phyloP scores from a whole-genome alignment of 23 tunicate genomes.

The Clavelina lepadiformis region DNA sequence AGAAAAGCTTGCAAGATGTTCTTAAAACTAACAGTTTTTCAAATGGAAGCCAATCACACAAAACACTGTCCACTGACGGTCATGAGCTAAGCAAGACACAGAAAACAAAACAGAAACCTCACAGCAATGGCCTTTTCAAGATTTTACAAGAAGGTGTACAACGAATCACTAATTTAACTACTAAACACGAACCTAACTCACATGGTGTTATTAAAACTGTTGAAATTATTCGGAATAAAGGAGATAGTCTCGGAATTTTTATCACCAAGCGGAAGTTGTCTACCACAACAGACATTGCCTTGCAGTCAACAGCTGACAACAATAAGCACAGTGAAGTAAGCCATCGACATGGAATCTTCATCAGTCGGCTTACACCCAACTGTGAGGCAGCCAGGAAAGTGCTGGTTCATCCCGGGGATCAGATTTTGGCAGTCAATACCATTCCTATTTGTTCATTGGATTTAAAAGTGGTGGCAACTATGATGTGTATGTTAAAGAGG shows the following conservation, averaged over 20 bases:
- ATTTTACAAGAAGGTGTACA: constrained; percentile 27
- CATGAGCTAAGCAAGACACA: neutral
- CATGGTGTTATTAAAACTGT: constrained; percentile 33
- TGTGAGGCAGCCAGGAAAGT: constrained; percentile 39
- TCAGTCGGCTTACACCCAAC: constrained; percentile 41
- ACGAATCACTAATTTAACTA: constrained; percentile 6
- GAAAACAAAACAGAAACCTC: constrained; percentile 1
- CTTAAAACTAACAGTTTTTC: constrained; percentile 1
- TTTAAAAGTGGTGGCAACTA: constrained; percentile 63
- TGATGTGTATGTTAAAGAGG: constrained; percentile 51
- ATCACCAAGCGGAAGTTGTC: constrained; percentile 51
- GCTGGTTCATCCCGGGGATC: constrained; percentile 52
- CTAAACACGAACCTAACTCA: constrained; percentile 2
- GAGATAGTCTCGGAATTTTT: constrained; percentile 63
- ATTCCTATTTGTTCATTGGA: constrained; percentile 31
- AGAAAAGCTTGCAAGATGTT: constrained; percentile 13
- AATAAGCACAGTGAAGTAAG: neutral
- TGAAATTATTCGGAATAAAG: constrained; percentile 31
- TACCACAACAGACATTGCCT: neutral
- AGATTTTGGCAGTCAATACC: constrained; percentile 65
- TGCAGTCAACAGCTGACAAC: neutral
- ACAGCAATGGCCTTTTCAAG: constrained; percentile 14
- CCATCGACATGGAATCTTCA: constrained; percentile 37
- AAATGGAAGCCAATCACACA: constrained; percentile 2
- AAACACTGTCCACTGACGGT: neutral